Evolutionary conservation across 1,140 invertebrate genomes (phyloP), one percentile per base, ranked within the genome.

Genomic region (Euwallacea fornicatus): DNA sequence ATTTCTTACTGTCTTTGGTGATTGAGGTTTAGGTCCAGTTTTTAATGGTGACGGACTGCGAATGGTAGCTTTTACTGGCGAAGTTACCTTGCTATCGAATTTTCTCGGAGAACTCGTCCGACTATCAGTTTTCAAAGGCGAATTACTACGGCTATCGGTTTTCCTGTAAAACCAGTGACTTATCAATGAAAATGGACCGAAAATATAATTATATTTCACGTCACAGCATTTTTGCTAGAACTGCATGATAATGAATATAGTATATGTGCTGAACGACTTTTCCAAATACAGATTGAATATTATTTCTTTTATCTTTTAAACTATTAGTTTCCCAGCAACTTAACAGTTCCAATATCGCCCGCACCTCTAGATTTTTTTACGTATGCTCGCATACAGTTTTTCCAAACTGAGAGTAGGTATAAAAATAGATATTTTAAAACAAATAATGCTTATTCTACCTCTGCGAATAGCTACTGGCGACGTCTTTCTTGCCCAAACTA

Each of bases 31-130:
- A 21, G 16, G 46, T 16, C 65, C 66, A 2, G 50, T 56, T 68
- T 76, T 77, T 56, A 77, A 63, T 3, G 77, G 76, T 7, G 77
- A 77, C 21, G 74, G 70, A 65, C 73, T 77, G 44, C 74, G 54
- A 7, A 77, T 47, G 46, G 71, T 73, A 6, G 66, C 71, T 66
- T 77, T 78, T 7, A 78, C 72, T 42, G 77, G 77, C 9, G 77
- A 78, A 2, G 76, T 77, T 21, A 78, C 73, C 42, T 72, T 72
- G 60, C 77, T 78, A 64, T 78, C 76, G 9, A 77, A 41, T 58
- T 77, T 78, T 69, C 75, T 73, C 0, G 77, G 77, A 0, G 77
- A 77, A 70, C 76, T 76, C 2, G 54, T 66, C 42, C 76, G 46
- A 58, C 73, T 76, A 46, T 78, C 77, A 15, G 13, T 47, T 69